Evolutionary conservation across 1,140 invertebrate genomes (phyloP), one percentile per base, ranked within the genome.

Genomic region (Agraylea sexmaculata): DNA sequence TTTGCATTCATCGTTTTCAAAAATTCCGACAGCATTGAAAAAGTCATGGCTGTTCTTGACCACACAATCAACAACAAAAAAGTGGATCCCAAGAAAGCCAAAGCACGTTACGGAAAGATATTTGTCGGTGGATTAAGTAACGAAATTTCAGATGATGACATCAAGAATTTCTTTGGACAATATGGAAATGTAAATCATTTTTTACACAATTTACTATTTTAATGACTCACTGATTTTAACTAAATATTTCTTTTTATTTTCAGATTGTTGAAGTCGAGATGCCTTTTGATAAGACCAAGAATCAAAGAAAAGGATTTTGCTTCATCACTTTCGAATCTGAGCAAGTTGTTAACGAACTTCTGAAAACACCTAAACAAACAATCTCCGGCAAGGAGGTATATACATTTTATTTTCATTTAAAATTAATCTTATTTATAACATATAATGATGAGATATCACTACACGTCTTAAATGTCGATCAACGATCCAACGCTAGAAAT

Each of bases 1-100:
- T 94, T 95, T 59, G 89, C 88, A 30, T 96, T 96, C 58, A 91
- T 96, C 53, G 90, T 94, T 15, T 97, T 94, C 62, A 82, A 84
- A 48, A 72, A 74, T 43, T 78, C 86, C 40, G 85, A 89, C 54
- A 80, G 86, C 29, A 80, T 95, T 41, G 89, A 94, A 50, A 89
- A 90, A 71, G 88, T 92, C 36, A 78, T 87, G 63, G 73, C 73
- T 34, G 78, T 76, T 29, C 81, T 82, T 13, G 86, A 91, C 47
- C 91, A 95, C 60, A 73, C 84, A 11, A 90, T 95, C 38, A 91
- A 92, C 62, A 83, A 81, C 51, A 93, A 93, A 57, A 89, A 90
- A 62, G 87, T 94, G 37, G 89, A 94, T 59, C 89, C 90, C 3
- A 94, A 94, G 55, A 91, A 91, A 60, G 90, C 90, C 0, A 92